These are phyloP conservation scores for Lasioglossum pauxillum DNA, from an alignment of 2,888 invertebrate species.

Conservation along the genomic window DNA sequence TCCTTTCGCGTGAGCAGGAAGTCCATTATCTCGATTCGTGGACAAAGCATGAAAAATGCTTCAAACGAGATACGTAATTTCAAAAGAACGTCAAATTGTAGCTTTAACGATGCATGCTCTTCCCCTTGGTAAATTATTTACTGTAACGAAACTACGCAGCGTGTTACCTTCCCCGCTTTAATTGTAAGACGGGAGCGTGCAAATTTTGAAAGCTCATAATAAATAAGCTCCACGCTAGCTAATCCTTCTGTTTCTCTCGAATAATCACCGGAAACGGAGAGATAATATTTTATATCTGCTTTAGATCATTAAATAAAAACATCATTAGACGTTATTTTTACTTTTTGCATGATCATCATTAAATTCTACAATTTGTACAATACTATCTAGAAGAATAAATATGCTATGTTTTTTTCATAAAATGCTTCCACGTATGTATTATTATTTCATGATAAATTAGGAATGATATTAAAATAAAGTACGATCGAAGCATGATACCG, in stretches of 20 bases:
- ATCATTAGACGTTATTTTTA: too few relatives aligned
- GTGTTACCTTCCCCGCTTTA: neutral
- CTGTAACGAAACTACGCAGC: neutral
- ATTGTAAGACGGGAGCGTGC: neutral
- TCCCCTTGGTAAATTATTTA: slow-evolving; percentile 27
- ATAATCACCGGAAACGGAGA: neutral
- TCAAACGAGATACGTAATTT: slow-evolving; percentile 50
- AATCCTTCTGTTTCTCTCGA: neutral
- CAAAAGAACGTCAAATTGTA: slow-evolving; percentile 35
- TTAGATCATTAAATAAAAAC: too few relatives aligned
- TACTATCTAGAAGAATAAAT: neutral
- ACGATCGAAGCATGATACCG: too few relatives aligned
- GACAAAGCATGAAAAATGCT: slow-evolving; percentile 57
- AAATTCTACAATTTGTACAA: neutral
- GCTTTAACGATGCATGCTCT: slow-evolving; percentile 30
- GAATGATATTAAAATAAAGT: too few relatives aligned
- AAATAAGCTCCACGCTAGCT: neutral
- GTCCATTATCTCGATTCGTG: slow-evolving; percentile 57
- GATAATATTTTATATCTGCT: too few relatives aligned
- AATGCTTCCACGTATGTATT: too few relatives aligned
- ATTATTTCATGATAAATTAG: too few relatives aligned
- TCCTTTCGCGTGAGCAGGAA: slow-evolving; percentile 32
- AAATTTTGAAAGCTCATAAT: neutral
- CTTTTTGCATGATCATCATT: too few relatives aligned
- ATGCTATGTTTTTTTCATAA: neutral